phyloP scores from a whole-genome alignment of 2,797 vertebrate genomes.

The Pangasius larnaudii region DNA sequence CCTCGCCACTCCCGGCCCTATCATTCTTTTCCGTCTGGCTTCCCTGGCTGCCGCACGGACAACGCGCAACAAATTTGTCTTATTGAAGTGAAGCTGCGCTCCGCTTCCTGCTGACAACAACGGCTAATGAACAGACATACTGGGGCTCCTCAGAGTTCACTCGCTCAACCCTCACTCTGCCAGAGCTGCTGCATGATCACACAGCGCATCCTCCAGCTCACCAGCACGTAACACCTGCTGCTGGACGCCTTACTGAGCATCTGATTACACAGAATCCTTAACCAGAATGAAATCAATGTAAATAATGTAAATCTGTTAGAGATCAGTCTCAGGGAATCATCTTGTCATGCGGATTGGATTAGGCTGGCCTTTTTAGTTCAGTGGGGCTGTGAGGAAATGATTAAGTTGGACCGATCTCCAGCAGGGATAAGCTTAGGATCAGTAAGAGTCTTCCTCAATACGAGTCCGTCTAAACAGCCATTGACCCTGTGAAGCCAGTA shows the following conservation, averaged over 20 bases:
- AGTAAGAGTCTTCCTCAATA: slow-evolving; percentile 42
- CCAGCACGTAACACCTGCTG: slow-evolving; percentile 52
- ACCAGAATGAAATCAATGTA: slow-evolving; percentile 8
- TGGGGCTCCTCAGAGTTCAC: slow-evolving; percentile 60
- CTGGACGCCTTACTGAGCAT: slow-evolving; percentile 30
- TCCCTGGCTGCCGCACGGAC: slow-evolving; percentile 82
- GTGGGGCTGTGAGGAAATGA: slow-evolving; percentile 43
- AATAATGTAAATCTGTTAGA: neutral
- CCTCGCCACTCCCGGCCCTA: slow-evolving; percentile 83
- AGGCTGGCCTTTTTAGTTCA: slow-evolving; percentile 33
- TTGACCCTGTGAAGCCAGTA: slow-evolving; percentile 49
- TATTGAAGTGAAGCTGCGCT: slow-evolving; percentile 89
- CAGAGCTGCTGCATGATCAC: slow-evolving; percentile 46
- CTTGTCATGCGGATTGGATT: slow-evolving; percentile 39
- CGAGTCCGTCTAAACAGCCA: slow-evolving; percentile 50
- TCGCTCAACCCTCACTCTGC: slow-evolving; percentile 63
- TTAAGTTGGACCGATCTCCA: slow-evolving; percentile 53
- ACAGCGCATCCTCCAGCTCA: slow-evolving; percentile 58
- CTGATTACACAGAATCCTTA: slow-evolving; percentile 19
- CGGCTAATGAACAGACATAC: slow-evolving; percentile 60
- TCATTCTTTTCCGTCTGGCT: slow-evolving; percentile 99
- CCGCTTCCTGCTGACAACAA: slow-evolving; percentile 74
- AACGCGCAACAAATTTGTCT: slow-evolving; percentile 89
- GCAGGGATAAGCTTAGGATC: slow-evolving; percentile 47
- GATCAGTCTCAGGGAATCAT: slow-evolving; percentile 43